These are phyloP conservation scores for Vidua chalybeata DNA, from an alignment of 2,113 vertebrate genomes.

Conservation along the genomic window DNA sequence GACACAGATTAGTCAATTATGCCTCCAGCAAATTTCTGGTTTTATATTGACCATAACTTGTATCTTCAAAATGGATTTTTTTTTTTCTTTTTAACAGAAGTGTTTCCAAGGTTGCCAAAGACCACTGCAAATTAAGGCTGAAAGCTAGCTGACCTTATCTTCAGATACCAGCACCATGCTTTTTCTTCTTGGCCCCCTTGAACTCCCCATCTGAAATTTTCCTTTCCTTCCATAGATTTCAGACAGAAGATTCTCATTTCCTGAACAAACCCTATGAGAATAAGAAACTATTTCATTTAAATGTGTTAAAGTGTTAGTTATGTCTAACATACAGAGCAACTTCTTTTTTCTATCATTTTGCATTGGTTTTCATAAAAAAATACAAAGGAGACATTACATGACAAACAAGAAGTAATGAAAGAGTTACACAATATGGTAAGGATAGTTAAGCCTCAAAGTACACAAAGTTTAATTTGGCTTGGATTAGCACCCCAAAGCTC, in stretches of 20 bases:
- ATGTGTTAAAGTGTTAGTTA: neutral
- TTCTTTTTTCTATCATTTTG: neutral
- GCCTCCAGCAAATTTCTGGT: neutral
- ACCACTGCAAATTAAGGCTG: neutral
- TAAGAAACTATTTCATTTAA: neutral
- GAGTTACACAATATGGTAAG: neutral
- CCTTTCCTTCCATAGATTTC: neutral
- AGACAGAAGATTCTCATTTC: neutral
- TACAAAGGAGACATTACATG: neutral
- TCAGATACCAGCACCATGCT: neutral
- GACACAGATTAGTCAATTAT: neutral
- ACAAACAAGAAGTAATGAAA: neutral
- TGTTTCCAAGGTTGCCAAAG: neutral
- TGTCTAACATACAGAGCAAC: neutral
- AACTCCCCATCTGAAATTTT: neutral
- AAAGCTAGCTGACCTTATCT: neutral
- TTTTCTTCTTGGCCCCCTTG: neutral
- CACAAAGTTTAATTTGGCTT: conserved; percentile 41
- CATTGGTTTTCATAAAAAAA: neutral
- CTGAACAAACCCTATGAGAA: neutral
- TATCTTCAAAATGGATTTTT: neutral
- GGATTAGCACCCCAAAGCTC: conserved; percentile 26
- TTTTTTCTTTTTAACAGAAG: neutral
- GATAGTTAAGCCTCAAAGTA: neutral
- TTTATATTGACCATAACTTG: neutral